phyloP scores from a whole-genome alignment of 2,797 vertebrate species.

The Perdix hodgsoniae region DNA sequence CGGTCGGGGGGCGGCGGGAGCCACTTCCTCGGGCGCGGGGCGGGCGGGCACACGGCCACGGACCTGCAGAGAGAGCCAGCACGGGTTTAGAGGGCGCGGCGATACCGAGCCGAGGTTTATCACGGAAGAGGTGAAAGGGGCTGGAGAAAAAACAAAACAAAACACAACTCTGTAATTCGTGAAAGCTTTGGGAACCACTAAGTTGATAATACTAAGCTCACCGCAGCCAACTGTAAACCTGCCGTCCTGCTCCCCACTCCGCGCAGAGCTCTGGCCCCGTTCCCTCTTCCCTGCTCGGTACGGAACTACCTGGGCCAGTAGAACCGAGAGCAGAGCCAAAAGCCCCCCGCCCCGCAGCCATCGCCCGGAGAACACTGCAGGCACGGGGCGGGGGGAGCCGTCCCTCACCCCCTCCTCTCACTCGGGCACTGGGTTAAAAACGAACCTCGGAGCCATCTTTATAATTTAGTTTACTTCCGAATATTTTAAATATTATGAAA shows the following conservation, averaged over 20 bases:
- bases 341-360: background rate
- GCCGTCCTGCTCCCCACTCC: background rate
- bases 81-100: background rate
- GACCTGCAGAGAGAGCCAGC: constrained; percentile 17
- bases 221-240: constrained; percentile 76
- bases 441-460: constrained; percentile 75
- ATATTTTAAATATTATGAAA: constrained; percentile 82
- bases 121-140: background rate
- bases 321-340: background rate
- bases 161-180: background rate
- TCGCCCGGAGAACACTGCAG: background rate
- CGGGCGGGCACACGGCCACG: background rate
- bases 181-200: constrained; percentile 58
- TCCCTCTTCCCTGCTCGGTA: constrained; percentile 64
- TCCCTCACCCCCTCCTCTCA: background rate
- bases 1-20: background rate
- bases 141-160: background rate
- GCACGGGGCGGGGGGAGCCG: background rate
- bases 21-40: background rate
- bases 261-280: constrained; percentile 59
- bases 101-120: background rate
- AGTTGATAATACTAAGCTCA: constrained; percentile 72
- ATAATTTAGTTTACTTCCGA: constrained; percentile 83
- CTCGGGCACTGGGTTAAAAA: constrained; percentile 74
- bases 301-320: constrained; percentile 70